These are phyloP conservation scores for Himalopsyche anomala DNA, from an alignment of 2,888 invertebrate genomes.

Conservation along the genomic window DNA sequence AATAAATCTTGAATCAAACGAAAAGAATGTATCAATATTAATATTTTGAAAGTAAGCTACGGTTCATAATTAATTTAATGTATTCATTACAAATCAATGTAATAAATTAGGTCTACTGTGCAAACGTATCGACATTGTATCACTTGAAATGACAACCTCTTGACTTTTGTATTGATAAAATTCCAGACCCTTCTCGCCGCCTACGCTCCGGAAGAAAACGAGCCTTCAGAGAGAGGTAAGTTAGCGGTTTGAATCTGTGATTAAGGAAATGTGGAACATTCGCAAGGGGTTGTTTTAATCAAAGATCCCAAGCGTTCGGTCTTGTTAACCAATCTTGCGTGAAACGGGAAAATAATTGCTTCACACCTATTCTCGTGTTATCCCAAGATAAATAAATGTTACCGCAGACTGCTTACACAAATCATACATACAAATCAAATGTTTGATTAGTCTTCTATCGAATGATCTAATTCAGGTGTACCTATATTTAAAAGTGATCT, in stretches of 20 bases:
- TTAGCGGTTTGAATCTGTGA: slow-evolving; percentile 28
- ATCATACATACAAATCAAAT: neutral
- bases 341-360: slow-evolving; percentile 20
- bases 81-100: neutral
- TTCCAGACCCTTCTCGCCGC: neutral
- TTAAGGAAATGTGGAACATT: slow-evolving; percentile 11
- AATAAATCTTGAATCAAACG: too few species aligned
- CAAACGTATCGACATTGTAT: slow-evolving; percentile 1
- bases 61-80: neutral
- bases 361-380: slow-evolving; percentile 10
- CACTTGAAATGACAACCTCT: neutral
- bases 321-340: slow-evolving; percentile 26
- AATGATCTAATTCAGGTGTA: too few species aligned
- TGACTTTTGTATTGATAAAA: slow-evolving; percentile 21
- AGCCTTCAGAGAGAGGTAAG: slow-evolving; percentile 17
- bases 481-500: too few species aligned
- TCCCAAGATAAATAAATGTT: neutral
- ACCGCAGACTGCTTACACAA: neutral
- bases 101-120: neutral
- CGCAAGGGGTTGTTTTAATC: slow-evolving; percentile 17
- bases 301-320: slow-evolving; percentile 2
- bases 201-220: neutral
- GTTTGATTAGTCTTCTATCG: neutral
- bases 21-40: too few species aligned
- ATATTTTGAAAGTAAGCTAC: too few species aligned